Evolutionary conservation across 2,888 invertebrate species (phyloP).

Genomic region (Hesperia comma): DNA sequence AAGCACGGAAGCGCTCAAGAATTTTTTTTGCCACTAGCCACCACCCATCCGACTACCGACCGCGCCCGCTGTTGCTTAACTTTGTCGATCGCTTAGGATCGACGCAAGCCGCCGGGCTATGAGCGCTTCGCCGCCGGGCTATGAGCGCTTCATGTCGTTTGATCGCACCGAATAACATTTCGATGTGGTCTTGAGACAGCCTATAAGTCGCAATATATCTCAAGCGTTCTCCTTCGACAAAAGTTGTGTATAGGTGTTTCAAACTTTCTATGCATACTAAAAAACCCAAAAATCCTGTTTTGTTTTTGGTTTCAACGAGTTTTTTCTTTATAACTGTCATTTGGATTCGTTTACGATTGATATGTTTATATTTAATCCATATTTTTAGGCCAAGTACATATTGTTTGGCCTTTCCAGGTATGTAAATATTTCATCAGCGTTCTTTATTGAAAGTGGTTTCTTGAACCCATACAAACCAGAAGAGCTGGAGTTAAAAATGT

Average conservation of each 20-base stretch:
- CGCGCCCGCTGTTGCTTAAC: too few relatives aligned
- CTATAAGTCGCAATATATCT: constrained; percentile 33
- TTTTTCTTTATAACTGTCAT: constrained; percentile 3
- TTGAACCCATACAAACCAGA: constrained; percentile 2
- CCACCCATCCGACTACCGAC: too few relatives aligned
- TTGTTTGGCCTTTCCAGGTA: constrained; percentile 3
- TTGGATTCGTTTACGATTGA: neutral
- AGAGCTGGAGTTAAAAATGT: neutral
- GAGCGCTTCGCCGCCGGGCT: too few relatives aligned
- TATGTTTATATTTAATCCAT: too few relatives aligned
- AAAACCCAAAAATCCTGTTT: constrained; percentile 35
- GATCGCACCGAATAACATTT: constrained; percentile 38
- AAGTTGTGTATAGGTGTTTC: constrained; percentile 13
- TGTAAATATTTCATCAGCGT: constrained; percentile 20
- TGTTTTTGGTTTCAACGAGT: constrained; percentile 12
- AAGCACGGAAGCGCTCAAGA: too few relatives aligned
- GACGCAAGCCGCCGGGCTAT: too few relatives aligned
- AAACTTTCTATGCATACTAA: constrained; percentile 30
- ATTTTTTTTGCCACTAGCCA: too few relatives aligned
- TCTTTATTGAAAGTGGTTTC: constrained; percentile 6
- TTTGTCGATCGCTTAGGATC: too few relatives aligned
- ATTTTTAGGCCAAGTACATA: neutral
- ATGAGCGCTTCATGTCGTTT: too few relatives aligned
- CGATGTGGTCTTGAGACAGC: constrained; percentile 38
- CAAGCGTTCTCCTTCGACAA: constrained; percentile 18